Evolutionary conservation across 2,888 invertebrate genomes (phyloP), one percentile per base, ranked within the genome.

Genomic region (Drosophila pseudotakahashii): DNA sequence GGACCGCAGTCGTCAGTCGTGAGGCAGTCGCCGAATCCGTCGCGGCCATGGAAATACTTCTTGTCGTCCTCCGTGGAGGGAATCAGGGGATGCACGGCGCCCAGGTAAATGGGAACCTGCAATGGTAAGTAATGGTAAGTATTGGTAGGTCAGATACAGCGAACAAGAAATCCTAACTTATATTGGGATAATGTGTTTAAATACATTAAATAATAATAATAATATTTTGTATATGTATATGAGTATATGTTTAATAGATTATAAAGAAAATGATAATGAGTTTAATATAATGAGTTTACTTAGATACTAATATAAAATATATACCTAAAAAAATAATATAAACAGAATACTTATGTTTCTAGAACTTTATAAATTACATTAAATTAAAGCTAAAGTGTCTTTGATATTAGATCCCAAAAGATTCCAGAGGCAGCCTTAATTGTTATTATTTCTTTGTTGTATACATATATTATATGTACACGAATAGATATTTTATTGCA

Each of bases 81-180:
- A 3, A 88, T 57, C 26, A 90, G 55, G 0, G 90, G 70, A n/a
- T 93, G 90, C 55, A 92, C 91, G 0, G 94, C 93, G 10, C 96
- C 96, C 91, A 93, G 92, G 88, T 93, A 96, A 48, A 96, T 94
- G 45, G 96, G 96, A 62, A 96, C 94, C 96, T 96, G 81, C 16
- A 91, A 52, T 32, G n/a, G n/a, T n/a, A n/a, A n/a, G n/a, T n/a
- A n/a, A n/a, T 2, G 2, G 19, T 13, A 2, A 16, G 6, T 9
- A 45, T 26, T 7, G 2, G 7, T 7, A 4, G 5, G n/a, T 26
- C 10, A 45, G 2, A n/a, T n/a, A n/a, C 7, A 23, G 14, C 7
- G 7, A 23, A 2, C 11, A 7, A 0, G 3, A 16, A 23, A 7
- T 26, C 0, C 2, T 6, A 26, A 6, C 5, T 26, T 6, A 26